Percentiles rank a stretch among this genome's conserved stretches.
Evolutionary conservation across 2,888 invertebrate genomes (phyloP).

Genomic region (Macrophya alboannulata): DNA sequence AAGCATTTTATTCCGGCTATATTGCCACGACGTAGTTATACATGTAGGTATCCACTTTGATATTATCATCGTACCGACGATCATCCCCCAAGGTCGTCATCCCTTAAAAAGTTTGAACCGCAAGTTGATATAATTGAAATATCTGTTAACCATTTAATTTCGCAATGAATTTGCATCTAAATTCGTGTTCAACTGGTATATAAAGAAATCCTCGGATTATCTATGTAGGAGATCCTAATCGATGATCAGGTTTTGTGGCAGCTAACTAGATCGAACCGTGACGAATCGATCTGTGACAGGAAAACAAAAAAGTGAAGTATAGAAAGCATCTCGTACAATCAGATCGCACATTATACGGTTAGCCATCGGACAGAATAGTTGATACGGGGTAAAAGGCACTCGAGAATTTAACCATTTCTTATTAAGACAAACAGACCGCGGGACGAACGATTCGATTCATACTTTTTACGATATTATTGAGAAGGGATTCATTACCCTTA

Average conservation of each 20-base stretch:
- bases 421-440: conserved; percentile 48
- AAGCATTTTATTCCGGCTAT: conserved; percentile 54
- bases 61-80: no score
- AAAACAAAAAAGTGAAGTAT: conserved; percentile 47
- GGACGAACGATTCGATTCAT: conserved; percentile 40
- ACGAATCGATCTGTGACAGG: conserved; percentile 59
- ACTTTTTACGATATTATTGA: conserved; percentile 23
- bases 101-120: background rate
- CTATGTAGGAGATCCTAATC: conserved; percentile 12
- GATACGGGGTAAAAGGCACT: conserved; percentile 18
- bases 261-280: conserved; percentile 58
- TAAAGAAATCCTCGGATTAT: background rate
- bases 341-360: conserved; percentile 36
- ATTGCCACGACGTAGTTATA: no score
- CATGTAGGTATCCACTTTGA: background rate
- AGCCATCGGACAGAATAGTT: conserved; percentile 13
- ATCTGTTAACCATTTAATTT: background rate
- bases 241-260: conserved; percentile 13
- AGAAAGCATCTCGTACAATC: background rate
- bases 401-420: conserved; percentile 32
- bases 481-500: background rate
- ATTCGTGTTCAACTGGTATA: background rate
- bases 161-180: background rate
- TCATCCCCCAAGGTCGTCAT: no score
- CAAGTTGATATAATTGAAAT: background rate